Evolutionary conservation across 2,113 vertebrate genomes (phyloP), one percentile per base, ranked within the genome.

Genomic region (Apus apus): DNA sequence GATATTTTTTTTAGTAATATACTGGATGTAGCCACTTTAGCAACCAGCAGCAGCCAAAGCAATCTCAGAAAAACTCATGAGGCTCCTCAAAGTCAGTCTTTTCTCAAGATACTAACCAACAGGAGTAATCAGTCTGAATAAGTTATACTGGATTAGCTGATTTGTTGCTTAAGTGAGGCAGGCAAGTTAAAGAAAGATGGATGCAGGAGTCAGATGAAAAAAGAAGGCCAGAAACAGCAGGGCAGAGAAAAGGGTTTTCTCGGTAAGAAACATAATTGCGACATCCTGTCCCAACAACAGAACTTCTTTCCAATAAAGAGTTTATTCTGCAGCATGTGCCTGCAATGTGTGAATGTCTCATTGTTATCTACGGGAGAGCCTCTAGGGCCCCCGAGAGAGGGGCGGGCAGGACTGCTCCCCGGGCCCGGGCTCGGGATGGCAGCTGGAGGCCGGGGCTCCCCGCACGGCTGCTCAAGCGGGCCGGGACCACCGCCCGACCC

Each of bases 401-500:
- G n/a, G n/a, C n/a, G n/a, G 13, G 32, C 71, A 77, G 76, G 29
- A 11, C 27, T 8, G 2, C 15, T 3, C 50, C 11, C 15, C 21
- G 15, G 85, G 82, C 75, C 64, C 64, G 2, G 26, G 62, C 36
- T 51, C 23, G 6, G 10, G 10, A 26, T 8, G 20, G 13, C 65
- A 56, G 53, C 46, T 10, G 76, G 65, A 62, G 51, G 6, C 40
- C 1, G 79, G 62, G 4, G 72, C 51, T 58, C 17, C 22, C 68
- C 43, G 6, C 75, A 22, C 16, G 54, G 20, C 71, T 10, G 71
- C 15, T 19, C 74, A 68, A 22, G 38, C 78, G 0, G 74, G 48
- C 6, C 71, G 57, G 75, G 51, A 18, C 16, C 46, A 6, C 67
- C 3, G 67, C 58, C 1, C 46, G 1, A 2, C 0, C 45, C 1